Conservation (phyloP, 2,113 vertebrate species). For the Oreochromis spilurus region DNA sequence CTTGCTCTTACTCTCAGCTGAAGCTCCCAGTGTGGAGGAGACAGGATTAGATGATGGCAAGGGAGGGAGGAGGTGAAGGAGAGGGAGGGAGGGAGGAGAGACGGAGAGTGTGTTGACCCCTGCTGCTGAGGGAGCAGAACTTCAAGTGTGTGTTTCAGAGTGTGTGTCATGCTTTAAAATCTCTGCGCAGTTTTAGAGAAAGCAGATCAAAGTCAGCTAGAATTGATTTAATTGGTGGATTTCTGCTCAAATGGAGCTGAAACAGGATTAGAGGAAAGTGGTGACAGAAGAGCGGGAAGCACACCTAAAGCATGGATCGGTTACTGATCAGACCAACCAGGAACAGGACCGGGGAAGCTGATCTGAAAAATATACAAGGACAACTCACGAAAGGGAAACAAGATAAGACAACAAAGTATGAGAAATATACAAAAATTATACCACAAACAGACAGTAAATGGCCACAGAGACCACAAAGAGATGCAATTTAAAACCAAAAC, state of each 20-base stretch:
- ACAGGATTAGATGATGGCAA: constrained; percentile 3
- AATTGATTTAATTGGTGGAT: constrained; percentile 1
- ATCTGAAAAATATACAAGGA: neutral
- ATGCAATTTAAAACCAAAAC: neutral
- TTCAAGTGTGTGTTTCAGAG: neutral
- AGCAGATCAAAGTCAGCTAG: neutral
- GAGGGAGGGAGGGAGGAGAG: neutral
- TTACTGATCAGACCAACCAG: neutral
- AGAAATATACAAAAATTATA: neutral
- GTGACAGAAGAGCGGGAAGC: neutral
- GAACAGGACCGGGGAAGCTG: neutral
- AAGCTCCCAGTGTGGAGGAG: neutral
- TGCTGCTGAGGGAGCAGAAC: constrained; percentile 13
- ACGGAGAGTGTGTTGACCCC: neutral
- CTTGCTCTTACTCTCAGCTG: neutral
- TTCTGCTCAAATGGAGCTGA: neutral
- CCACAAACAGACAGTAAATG: neutral
- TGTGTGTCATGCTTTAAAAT: neutral
- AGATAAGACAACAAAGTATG: neutral
- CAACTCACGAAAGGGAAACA: neutral
- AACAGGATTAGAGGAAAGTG: neutral
- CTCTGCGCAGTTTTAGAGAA: neutral
- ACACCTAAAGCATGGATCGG: neutral
- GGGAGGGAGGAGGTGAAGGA: neutral
- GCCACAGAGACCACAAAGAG: neutral